phyloP scores from a whole-genome alignment of 64 coral and sea anemone species.

The Porites australiensis region DNA sequence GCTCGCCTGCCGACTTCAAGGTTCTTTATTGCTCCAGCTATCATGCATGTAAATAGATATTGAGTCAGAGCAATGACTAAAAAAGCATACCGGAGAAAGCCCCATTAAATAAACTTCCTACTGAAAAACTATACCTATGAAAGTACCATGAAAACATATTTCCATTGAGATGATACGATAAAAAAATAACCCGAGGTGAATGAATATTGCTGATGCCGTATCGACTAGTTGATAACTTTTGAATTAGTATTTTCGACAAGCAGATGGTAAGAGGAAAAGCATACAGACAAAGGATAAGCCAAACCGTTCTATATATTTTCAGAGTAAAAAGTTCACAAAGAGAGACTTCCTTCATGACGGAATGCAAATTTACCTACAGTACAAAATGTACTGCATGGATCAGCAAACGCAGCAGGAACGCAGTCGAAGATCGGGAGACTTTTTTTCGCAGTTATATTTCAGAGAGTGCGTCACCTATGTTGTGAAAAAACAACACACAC shows the following conservation, averaged over 20 bases:
- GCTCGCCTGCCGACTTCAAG: neutral
- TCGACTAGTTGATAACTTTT: constrained; percentile 1
- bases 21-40: neutral
- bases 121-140: neutral
- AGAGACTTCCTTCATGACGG: neutral
- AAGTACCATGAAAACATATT: neutral
- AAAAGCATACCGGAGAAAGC: neutral
- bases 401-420: too few relatives aligned
- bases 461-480: too few relatives aligned
- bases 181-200: neutral
- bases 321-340: constrained; percentile 3
- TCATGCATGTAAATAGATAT: neutral
- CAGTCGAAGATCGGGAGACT: too few relatives aligned
- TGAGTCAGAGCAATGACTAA: neutral
- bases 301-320: neutral
- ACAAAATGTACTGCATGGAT: too few relatives aligned
- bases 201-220: neutral
- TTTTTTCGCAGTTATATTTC: too few relatives aligned
- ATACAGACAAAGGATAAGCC: neutral
- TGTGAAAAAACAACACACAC: too few relatives aligned
- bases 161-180: neutral
- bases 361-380: neutral
- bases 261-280: neutral
- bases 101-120: neutral
- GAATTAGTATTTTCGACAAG: neutral